Evolutionary conservation across 2,113 vertebrate species (phyloP), one percentile per base, ranked within the genome.

Genomic region (Nothoprocta perdicaria): DNA sequence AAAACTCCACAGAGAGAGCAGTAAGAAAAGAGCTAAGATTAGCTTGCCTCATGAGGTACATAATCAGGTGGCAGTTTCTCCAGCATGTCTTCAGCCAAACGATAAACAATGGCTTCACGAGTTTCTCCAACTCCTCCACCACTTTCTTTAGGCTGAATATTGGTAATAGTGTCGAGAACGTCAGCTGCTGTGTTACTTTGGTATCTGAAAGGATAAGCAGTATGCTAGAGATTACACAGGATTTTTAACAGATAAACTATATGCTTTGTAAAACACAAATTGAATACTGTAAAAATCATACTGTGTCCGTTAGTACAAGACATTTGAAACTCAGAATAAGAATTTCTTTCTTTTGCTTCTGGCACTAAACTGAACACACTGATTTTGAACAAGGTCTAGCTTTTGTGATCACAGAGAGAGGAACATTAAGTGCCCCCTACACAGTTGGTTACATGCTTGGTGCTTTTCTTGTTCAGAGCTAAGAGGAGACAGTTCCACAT

Each of bases 101-200:
- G 94, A 77, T 97, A 98, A 24, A 98, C 97, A 17, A 97, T 95
- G 55, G 97, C 88, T 95, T 98, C 98, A 19, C 97, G 96, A 14
- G 98, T 98, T 96, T 98, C 98, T 62, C 97, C 98, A 75, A 89
- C n/a, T 58, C 97, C 97, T 23, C 92, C 96, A 16, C 68, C 97
- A 40, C 98, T 97, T 94, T 98, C 98, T 86, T 98, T 98, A 66
- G 98, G 98, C 46, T 98, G 98, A 78, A 98, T 98, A 67, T 97
- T 97, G 86, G 97, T 97, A 80, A 98, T 98, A 12, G 97, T 97
- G 73, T 98, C 97, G 22, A 98, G 91, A 68, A 98, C 95, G 68
- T 90, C 97, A 72, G 97, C 97, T 68, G 97, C 97, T 13, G 97
- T 97, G 57, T 97, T 98, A 85, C 96, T 98, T 84, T 98, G 98